Percentiles rank a stretch among this genome's conserved stretches.
Evolutionary conservation across 1,140 invertebrate genomes (phyloP).

Genomic region (Ceratina japonica): DNA sequence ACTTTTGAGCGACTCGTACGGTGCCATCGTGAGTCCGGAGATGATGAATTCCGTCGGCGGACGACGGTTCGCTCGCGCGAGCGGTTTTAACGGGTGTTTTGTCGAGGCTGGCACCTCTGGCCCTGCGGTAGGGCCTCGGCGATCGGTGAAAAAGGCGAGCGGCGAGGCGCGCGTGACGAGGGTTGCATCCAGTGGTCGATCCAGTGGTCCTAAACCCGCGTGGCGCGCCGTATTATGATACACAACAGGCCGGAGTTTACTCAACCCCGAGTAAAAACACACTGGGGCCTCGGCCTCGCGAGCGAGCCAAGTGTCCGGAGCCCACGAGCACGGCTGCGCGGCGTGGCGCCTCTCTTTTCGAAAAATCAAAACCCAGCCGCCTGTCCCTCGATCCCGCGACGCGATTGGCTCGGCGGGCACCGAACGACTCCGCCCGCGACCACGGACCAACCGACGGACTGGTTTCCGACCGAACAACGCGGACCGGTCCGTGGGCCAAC

Average conservation of each 20-base stretch:
- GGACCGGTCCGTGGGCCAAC: conserved; percentile 17
- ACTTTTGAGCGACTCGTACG: not conserved
- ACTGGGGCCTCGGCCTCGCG: conserved; percentile 74
- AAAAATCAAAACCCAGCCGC: conserved; percentile 57
- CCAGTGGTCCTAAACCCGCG: conserved; percentile 70
- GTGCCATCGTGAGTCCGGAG: not conserved
- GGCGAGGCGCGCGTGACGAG: conserved; percentile 40
- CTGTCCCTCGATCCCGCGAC: not conserved
- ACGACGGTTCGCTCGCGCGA: conserved; percentile 21
- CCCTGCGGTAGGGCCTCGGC: conserved; percentile 2
- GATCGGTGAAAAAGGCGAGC: conserved; percentile 17
- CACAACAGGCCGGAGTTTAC: conserved; percentile 78
- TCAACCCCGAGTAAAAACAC: conserved; percentile 79
- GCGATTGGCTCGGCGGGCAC: not conserved
- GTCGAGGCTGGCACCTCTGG: conserved; percentile 50
- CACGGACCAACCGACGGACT: conserved; percentile 8
- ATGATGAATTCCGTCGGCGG: conserved; percentile 28
- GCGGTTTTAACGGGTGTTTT: conserved; percentile 28
- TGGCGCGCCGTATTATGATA: conserved; percentile 76
- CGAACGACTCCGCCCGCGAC: conserved; percentile 32
- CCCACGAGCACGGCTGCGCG: conserved; percentile 54
- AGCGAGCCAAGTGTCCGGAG: conserved; percentile 49
- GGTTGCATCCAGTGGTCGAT: conserved; percentile 59
- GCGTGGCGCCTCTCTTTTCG: conserved; percentile 37
- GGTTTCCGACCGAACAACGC: not conserved